Conservation (phyloP, 2,888 invertebrate genomes). For the Rapana venosa region DNA sequence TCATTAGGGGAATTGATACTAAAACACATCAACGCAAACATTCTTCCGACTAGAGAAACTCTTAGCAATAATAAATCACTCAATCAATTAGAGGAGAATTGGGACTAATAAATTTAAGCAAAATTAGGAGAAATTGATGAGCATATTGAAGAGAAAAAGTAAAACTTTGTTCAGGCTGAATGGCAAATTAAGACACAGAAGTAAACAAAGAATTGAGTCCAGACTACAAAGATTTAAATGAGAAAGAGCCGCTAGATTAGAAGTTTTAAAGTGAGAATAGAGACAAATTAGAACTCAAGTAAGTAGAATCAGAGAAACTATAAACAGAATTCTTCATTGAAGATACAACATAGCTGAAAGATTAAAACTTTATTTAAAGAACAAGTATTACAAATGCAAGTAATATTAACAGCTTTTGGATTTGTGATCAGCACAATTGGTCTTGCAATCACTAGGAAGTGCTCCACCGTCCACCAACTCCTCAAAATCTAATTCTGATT, state of each 20-base stretch:
- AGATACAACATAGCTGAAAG: conserved; percentile 9
- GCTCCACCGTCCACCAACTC: background rate
- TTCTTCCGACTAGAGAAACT: too few relatives aligned
- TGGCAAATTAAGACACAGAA: background rate
- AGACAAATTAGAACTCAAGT: background rate
- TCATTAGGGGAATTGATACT: too few relatives aligned
- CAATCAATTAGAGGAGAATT: background rate
- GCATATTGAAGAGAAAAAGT: background rate
- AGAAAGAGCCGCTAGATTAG: background rate
- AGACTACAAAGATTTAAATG: background rate
- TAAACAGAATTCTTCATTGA: conserved; percentile 13
- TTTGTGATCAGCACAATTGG: background rate
- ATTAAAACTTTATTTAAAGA: conserved; percentile 6
- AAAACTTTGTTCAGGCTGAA: background rate
- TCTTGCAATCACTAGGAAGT: background rate
- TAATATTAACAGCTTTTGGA: conserved; percentile 14
- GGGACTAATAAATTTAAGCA: background rate
- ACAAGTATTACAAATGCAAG: background rate
- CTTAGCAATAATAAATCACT: background rate
- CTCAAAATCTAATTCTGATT: background rate
- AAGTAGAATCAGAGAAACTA: conserved; percentile 2
- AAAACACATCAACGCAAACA: too few relatives aligned
- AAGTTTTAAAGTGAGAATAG: background rate
- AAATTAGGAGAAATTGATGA: background rate
- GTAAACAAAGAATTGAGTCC: background rate